A percentile compares a stretch with the other conserved stretches of the same genome.
Evolutionary conservation across 2,113 vertebrate species (phyloP).

Genomic region (Ictalurus punctatus): DNA sequence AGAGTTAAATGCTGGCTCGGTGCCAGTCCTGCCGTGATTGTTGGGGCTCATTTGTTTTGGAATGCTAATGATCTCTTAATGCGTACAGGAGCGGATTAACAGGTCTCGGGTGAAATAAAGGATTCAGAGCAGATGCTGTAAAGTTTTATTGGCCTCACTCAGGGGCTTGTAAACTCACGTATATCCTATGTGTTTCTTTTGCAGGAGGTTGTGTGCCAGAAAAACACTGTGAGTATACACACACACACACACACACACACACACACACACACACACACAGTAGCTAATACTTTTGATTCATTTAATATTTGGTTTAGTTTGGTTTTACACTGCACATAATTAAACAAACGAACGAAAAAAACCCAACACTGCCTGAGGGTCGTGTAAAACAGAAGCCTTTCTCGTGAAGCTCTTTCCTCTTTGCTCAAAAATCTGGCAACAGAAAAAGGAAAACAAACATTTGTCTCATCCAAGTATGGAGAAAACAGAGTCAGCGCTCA

Average conservation of each 20-base stretch:
- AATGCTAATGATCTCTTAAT: background rate
- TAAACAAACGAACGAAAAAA: background rate
- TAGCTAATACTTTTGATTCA: background rate
- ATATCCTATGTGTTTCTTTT: conserved; percentile 17
- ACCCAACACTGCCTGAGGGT: background rate
- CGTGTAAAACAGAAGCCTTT: background rate
- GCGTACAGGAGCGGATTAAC: background rate
- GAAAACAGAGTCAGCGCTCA: background rate
- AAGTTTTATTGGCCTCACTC: background rate
- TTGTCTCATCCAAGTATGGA: background rate
- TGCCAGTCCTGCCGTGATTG: background rate
- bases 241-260: conserved; percentile 19
- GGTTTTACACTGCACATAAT: background rate
- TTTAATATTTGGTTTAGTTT: background rate
- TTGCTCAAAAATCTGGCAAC: background rate
- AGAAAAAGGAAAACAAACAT: background rate
- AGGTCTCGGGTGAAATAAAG: background rate
- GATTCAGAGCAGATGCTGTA: background rate
- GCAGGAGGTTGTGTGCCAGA: conserved; percentile 44
- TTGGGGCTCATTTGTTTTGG: background rate
- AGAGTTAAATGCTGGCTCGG: background rate
- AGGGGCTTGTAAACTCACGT: background rate
- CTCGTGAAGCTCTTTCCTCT: background rate
- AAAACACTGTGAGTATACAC: conserved; percentile 36
- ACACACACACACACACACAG: conserved; percentile 18